Evolutionary conservation across 2,888 invertebrate species (phyloP).

Genomic region (Drosophila dives): DNA sequence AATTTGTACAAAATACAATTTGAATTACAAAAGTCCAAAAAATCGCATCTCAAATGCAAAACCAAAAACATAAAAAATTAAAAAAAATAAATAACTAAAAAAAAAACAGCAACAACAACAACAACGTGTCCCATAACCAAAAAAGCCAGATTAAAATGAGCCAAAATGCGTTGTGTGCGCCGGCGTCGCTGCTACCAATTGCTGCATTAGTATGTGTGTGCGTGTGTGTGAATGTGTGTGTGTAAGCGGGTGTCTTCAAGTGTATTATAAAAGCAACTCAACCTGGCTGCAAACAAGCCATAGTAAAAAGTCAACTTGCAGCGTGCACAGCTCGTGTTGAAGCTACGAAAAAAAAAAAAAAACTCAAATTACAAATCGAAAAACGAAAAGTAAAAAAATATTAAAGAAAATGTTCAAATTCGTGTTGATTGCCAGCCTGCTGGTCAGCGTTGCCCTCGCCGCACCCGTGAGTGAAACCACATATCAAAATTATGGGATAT

Average conservation of each 20-base stretch:
- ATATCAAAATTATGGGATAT: neutral
- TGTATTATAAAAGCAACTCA: conserved; percentile 81
- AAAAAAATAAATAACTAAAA: conserved; percentile 1
- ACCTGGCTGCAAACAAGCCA: conserved; percentile 69
- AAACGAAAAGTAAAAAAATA: conserved; percentile 15
- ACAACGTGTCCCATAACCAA: conserved; percentile 39
- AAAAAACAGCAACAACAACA: conserved; percentile 7
- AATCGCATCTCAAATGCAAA: conserved; percentile 56
- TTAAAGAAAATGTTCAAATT: conserved; percentile 78
- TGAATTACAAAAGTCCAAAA: conserved; percentile 39
- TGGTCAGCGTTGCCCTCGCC: conserved; percentile 76
- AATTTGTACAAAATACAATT: conserved; percentile 41
- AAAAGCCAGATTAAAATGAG: conserved; percentile 36
- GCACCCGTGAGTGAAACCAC: conserved; percentile 81
- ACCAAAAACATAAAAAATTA: neutral
- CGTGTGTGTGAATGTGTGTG: conserved; percentile 16
- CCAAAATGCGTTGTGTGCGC: conserved; percentile 40
- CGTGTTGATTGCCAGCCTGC: conserved; percentile 81
- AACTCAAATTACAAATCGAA: conserved; percentile 13
- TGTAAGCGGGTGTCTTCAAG: conserved; percentile 55
- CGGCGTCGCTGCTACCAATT: conserved; percentile 35
- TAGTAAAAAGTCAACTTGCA: conserved; percentile 83
- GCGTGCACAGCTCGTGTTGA: conserved; percentile 72
- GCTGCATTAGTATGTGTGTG: neutral
- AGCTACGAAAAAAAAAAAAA: conserved; percentile 7